Conservation (phyloP, 1,140 invertebrate genomes). For the Philopotamus ludificatus region DNA sequence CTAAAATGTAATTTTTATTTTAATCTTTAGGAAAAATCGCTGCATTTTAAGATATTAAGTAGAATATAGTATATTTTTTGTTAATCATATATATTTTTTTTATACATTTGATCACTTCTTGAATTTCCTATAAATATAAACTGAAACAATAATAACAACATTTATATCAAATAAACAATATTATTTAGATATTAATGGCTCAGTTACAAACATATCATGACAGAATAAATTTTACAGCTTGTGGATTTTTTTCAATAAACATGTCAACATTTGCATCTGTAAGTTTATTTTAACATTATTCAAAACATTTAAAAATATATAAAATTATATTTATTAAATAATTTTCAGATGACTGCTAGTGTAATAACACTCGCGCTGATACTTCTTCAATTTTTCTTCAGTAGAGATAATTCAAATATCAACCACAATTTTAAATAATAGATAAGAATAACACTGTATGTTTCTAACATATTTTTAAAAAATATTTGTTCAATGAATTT, state of each 20-base stretch:
- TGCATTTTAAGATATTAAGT: too few species aligned
- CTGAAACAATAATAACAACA: too few species aligned
- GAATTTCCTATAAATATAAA: too few species aligned
- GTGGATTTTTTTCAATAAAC: not conserved
- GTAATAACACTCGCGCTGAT: not conserved
- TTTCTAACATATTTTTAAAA: too few species aligned
- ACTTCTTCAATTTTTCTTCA: not conserved
- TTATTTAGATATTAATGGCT: not conserved
- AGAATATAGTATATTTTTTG: too few species aligned
- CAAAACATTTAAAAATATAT: not conserved
- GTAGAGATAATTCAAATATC: not conserved
- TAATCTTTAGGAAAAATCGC: too few species aligned
- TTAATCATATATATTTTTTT: too few species aligned
- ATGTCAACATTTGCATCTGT: not conserved
- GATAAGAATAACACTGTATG: not conserved
- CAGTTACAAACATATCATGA: not conserved
- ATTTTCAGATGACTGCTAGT: not conserved
- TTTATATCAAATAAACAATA: too few species aligned
- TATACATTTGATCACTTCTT: too few species aligned
- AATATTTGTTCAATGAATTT: too few species aligned
- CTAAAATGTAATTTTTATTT: too few species aligned
- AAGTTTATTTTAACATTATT: not conserved
- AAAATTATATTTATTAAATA: not conserved
- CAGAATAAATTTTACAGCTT: not conserved
- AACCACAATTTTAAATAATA: not conserved